Evolutionary conservation across 2,113 vertebrate species (phyloP), one percentile per base, ranked within the genome.

Genomic region (Rhinoderma darwinii): DNA sequence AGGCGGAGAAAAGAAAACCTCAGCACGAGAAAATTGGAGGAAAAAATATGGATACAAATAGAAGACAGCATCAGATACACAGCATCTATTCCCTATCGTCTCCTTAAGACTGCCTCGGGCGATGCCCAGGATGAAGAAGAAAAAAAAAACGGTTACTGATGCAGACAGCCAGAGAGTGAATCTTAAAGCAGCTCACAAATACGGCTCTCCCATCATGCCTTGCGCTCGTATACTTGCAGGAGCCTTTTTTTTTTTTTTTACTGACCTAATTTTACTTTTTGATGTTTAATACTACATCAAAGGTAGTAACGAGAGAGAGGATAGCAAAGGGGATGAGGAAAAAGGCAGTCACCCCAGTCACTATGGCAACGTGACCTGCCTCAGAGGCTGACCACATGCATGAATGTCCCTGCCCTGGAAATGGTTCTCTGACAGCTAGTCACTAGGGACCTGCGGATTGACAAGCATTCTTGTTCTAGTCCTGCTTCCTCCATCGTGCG

Each of bases 261-360:
- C 91, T 94, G 93, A 95, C 94, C 94, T 93, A 94, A 89, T 94
- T 94, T 90, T 92, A 89, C 84, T 89, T 88, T 91, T 92, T 88
- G 51, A 73, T 86, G 90, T 89, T 91, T 91, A 91, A 92, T 90
- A 77, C 88, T 87, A 82, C 79, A 91, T 85, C 88, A 81, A 50
- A 80, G 88, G 87, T 72, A 68, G 68, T 66, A 39, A 27, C 6
- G 17, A 89, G 61, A 88, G 39, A 78, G 37, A 88, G 77, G 79
- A 84, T 76, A 83, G 43, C 35, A 22, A 83, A 0, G 5, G 89
- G 47, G 39, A 72, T 86, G 88, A 91, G 84, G 43, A n/a, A 81
- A 87, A 78, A 90, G 89, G 89, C 83, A 89, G 88, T 86, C 90
- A 91, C 89, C 89, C 88, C 86, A 89, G 92, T 90, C 92, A 89